phyloP scores from a whole-genome alignment of 2,888 invertebrate species.

The Gastrophysa polygoni region DNA sequence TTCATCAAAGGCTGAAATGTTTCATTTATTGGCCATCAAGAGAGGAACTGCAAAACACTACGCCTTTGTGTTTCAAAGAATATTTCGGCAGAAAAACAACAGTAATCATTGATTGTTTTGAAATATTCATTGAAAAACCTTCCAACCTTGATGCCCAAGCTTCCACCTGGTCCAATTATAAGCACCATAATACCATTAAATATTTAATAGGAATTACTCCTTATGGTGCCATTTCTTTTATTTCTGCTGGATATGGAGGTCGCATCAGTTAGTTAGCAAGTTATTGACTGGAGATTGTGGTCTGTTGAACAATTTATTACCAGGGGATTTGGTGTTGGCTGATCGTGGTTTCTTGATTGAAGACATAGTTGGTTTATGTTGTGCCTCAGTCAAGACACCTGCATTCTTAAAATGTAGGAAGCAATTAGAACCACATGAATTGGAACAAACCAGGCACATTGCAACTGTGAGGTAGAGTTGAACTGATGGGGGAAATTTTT shows the following conservation, averaged over 20 bases:
- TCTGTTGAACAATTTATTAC: slow-evolving; percentile 13
- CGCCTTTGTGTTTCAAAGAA: slow-evolving; percentile 31
- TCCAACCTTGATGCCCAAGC: slow-evolving; percentile 11
- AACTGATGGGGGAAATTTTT: not conserved
- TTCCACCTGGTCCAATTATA: slow-evolving; percentile 34
- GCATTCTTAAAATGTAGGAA: slow-evolving; percentile 3
- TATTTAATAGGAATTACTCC: slow-evolving; percentile 29
- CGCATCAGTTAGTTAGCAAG: slow-evolving; percentile 20
- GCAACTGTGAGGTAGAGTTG: slow-evolving; percentile 1
- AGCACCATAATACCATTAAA: slow-evolving; percentile 30
- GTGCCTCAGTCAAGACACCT: slow-evolving; percentile 3
- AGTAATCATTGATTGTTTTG: slow-evolving; percentile 34
- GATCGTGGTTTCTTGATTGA: slow-evolving; percentile 20
- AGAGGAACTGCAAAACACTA: slow-evolving; percentile 18
- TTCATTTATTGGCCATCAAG: slow-evolving; percentile 30
- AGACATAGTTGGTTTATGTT: slow-evolving; percentile 2
- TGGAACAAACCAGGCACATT: slow-evolving; percentile 5
- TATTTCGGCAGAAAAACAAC: slow-evolving; percentile 24
- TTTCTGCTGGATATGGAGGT: slow-evolving; percentile 19
- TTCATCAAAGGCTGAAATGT: slow-evolving; percentile 16
- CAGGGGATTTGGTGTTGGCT: slow-evolving; percentile 19
- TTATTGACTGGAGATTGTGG: slow-evolving; percentile 15
- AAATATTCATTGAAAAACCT: slow-evolving; percentile 29
- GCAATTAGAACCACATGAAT: slow-evolving; percentile 5
- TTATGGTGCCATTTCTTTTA: slow-evolving; percentile 21